Base-by-base conservation (phyloP, 1,140 invertebrate genomes). In the Neuroterus valhalla region DNA sequence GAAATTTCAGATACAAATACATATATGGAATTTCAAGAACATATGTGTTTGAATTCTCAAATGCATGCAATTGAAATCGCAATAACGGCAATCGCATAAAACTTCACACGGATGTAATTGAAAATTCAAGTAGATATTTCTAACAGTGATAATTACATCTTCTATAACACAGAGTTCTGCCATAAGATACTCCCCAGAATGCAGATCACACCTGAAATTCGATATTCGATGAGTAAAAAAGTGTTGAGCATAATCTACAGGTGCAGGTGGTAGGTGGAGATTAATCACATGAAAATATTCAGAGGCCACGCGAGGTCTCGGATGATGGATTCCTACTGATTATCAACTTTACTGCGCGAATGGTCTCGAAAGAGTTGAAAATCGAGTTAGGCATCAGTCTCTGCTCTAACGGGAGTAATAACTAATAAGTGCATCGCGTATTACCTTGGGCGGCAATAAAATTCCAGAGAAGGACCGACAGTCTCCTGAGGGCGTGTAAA, bases 381-480 rank as follows among this genome's bases (percentile, higher is more conserved):
- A 68, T 70, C 72, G 23, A 71, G 44, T 21, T 74, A 74, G 50
- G 46, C 45, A 70, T 71, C 78, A 80, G 76, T n/a, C n/a, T n/a
- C n/a, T 78, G 76, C 81, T n/a, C n/a, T n/a, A 80, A 80, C 74
- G 5, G 15, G 46, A 48, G n/a, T 48, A 48, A 19, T 48, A n/a
- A 48, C n/a, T 48, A 17, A 82, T 78, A 81, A 83, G 79, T 80
- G 80, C 84, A 78, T 77, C 81, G 72, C 79, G 82, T 72, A 48
- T 78, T 81, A 81, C 79, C 81, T 84, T 62, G 77, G 85, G 84
- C 85, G 81, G 78, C 78, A 83, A 84, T 85, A 82, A 82, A 85
- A 83, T 86, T 81, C 79, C 71, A 76, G 76, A 71, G 79, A 80
- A 81, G 82, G 81, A 76, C 78, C 78, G 76, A 84, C 84, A 81